phyloP scores from a whole-genome alignment of 2,888 invertebrate genomes.

The Oxystoma pomonae region DNA sequence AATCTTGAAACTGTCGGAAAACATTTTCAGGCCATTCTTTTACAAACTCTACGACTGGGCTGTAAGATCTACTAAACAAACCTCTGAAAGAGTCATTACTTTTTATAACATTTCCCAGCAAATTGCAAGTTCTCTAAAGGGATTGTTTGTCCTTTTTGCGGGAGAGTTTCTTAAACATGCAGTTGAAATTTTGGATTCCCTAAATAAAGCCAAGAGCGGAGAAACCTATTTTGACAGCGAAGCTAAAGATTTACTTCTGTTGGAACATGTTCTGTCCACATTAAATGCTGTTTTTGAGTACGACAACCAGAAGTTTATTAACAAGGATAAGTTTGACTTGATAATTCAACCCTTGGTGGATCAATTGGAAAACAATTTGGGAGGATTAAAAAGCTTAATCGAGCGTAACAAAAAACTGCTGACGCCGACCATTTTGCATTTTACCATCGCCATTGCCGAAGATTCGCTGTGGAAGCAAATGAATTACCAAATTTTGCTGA shows the following conservation, averaged over 20 bases:
- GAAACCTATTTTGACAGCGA: slow-evolving; percentile 52
- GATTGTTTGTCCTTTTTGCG: slow-evolving; percentile 87
- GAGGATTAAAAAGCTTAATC: slow-evolving; percentile 58
- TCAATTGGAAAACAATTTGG: slow-evolving; percentile 70
- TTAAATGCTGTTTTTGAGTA: slow-evolving; percentile 74
- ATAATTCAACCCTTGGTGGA: slow-evolving; percentile 86
- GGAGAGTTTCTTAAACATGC: slow-evolving; percentile 80
- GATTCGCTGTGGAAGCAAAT: slow-evolving; percentile 87
- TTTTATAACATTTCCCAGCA: slow-evolving; percentile 78
- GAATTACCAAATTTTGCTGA: slow-evolving; percentile 85
- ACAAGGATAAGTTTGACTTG: slow-evolving; percentile 77
- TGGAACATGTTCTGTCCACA: slow-evolving; percentile 71
- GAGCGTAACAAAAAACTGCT: slow-evolving; percentile 58
- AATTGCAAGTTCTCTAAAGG: slow-evolving; percentile 78
- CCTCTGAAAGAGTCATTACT: slow-evolving; percentile 68
- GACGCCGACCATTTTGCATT: slow-evolving; percentile 76
- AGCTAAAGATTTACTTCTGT: slow-evolving; percentile 57
- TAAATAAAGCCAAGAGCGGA: slow-evolving; percentile 60
- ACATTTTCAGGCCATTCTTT: slow-evolving; percentile 83
- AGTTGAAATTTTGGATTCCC: slow-evolving; percentile 64
- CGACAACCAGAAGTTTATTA: slow-evolving; percentile 80
- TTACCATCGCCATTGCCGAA: slow-evolving; percentile 78
- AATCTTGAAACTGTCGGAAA: slow-evolving; percentile 84
- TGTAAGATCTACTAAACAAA: slow-evolving; percentile 53
- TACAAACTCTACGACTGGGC: slow-evolving; percentile 88